A percentile compares a stretch with the other conserved stretches of the same genome.
Evolutionary conservation across 2,888 invertebrate genomes (phyloP).

Genomic region (Cataglyphis rosenhaueri): DNA sequence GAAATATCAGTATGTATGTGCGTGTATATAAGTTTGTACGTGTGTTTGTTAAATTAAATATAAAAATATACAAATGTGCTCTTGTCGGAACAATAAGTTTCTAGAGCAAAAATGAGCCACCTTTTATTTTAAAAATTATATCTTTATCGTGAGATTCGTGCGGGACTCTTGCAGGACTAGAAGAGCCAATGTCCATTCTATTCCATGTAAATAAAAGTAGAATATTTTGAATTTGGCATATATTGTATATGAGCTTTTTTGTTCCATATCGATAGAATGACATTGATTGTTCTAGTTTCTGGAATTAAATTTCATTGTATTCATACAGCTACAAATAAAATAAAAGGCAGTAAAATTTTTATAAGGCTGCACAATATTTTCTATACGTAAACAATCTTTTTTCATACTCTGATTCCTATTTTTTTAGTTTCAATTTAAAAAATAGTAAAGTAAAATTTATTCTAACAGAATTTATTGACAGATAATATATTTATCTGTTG

Average conservation of each 20-base stretch:
- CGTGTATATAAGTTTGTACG: not conserved
- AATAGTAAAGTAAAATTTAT: not conserved
- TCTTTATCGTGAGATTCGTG: constrained; percentile 14
- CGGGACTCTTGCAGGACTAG: not conserved
- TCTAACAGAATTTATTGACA: not conserved
- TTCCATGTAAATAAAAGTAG: not conserved
- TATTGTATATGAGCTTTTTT: not conserved
- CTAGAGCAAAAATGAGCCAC: not conserved
- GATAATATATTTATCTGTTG: not conserved
- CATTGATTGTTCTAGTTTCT: not conserved
- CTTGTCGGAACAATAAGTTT: not conserved
- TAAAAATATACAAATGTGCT: constrained; percentile 55
- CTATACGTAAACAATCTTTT: not conserved
- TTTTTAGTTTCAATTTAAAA: not conserved
- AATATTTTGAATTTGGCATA: constrained; percentile 5
- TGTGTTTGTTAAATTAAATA: constrained; percentile 45
- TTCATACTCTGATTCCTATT: not conserved
- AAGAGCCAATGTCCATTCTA: not conserved
- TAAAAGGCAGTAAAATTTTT: constrained; percentile 21
- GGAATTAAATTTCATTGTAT: not conserved
- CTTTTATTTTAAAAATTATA: not conserved
- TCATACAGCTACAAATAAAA: not conserved
- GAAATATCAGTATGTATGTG: not conserved
- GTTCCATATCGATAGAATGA: not conserved
- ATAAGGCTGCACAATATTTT: not conserved